These are phyloP conservation scores for Tragelaphus strepsiceros DNA, from an alignment of 2,113 vertebrate species.

Conservation along the genomic window DNA sequence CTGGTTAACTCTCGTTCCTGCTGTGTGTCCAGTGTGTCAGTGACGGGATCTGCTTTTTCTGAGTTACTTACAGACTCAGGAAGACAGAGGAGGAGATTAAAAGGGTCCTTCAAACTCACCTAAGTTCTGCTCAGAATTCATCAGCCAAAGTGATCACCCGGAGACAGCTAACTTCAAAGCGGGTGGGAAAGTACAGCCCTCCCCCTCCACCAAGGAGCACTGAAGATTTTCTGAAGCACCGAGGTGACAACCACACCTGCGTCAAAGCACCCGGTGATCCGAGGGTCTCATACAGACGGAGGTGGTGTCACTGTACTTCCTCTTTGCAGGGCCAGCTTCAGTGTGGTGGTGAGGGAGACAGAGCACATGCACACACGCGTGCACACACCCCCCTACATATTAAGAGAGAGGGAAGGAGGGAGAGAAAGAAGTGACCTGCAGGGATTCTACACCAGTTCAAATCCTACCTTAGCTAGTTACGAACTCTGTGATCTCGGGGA, in stretches of 20 bases:
- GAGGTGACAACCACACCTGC: accelerated
- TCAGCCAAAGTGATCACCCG: background rate
- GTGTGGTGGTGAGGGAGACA: background rate
- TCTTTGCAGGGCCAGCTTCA: background rate
- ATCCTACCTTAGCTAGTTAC: background rate
- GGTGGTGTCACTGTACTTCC: background rate
- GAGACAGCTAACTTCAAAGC: background rate
- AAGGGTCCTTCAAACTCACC: background rate
- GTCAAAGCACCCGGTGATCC: background rate
- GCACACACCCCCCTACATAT: background rate
- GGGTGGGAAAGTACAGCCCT: background rate
- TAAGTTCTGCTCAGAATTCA: background rate
- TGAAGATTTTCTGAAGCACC: background rate
- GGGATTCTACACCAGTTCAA: background rate
- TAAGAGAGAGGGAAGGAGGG: background rate
- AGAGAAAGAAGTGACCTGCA: background rate
- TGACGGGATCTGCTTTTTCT: background rate
- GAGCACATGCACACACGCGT: accelerated
- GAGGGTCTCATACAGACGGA: background rate
- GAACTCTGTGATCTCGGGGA: background rate
- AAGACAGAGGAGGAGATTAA: background rate
- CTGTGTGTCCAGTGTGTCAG: background rate
- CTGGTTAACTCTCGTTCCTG: background rate
- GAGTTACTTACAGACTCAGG: background rate
- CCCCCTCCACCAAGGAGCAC: background rate